A percentile compares a stretch with the other conserved stretches of the same genome.
Evolutionary conservation across 2,113 vertebrate species (phyloP).

Genomic region (Oreamnos americanus): DNA sequence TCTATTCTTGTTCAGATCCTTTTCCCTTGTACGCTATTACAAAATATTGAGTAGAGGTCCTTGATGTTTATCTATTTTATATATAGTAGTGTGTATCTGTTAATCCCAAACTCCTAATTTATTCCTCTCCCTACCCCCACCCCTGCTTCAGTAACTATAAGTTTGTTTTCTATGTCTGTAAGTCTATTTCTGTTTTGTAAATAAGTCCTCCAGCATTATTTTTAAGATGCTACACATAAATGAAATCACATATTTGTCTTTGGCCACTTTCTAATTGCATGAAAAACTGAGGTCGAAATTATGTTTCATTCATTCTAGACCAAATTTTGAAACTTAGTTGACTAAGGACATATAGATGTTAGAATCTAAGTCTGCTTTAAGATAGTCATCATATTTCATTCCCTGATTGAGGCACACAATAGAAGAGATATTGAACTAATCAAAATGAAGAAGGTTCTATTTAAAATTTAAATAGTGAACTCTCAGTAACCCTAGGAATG

Average conservation of each 20-base stretch:
- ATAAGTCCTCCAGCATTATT: neutral
- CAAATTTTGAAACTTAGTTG: slow-evolving; percentile 18
- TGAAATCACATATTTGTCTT: neutral
- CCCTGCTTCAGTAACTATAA: neutral
- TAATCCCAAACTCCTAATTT: neutral
- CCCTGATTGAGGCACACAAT: neutral
- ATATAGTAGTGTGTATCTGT: neutral
- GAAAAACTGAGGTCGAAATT: slow-evolving; percentile 24
- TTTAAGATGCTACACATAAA: neutral
- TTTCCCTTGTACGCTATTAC: neutral
- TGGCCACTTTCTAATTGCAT: neutral
- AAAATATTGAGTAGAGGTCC: neutral
- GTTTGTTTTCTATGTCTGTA: neutral
- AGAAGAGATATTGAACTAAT: neutral
- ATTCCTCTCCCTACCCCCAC: neutral
- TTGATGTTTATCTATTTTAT: neutral
- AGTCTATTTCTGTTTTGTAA: neutral
- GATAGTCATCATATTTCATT: neutral
- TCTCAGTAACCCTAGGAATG: neutral
- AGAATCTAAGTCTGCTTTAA: slow-evolving; percentile 15
- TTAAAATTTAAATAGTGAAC: neutral
- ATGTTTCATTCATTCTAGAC: slow-evolving; percentile 25
- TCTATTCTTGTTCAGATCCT: neutral
- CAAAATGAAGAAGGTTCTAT: slow-evolving; percentile 36
- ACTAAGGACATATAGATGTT: neutral